Percentiles rank a stretch among this genome's conserved stretches.
These are phyloP conservation scores for Tribolium madens DNA, from an alignment of 1,140 invertebrate species.

Conservation along the genomic window DNA sequence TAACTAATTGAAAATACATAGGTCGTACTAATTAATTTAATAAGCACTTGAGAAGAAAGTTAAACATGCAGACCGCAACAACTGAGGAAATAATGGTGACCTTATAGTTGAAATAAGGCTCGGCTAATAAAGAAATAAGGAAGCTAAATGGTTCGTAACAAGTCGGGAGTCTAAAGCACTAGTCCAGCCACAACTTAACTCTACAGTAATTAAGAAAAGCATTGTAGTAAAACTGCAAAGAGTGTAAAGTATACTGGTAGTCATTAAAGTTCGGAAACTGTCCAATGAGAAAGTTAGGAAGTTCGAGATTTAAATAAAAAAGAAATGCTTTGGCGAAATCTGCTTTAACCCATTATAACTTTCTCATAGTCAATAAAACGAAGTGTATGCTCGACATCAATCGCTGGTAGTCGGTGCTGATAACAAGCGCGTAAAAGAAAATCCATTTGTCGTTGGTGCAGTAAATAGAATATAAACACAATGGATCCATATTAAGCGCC, in stretches of 20 bases:
- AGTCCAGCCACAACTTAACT: background rate
- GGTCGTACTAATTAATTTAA: constrained; percentile 7
- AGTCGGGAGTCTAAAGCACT: background rate
- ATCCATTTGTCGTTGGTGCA: constrained; percentile 33
- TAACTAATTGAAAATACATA: constrained; percentile 23
- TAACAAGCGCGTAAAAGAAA: constrained; percentile 36
- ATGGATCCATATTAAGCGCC: constrained; percentile 35
- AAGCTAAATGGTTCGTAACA: background rate
- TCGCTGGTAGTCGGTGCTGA: constrained; percentile 10
- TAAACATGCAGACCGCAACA: background rate
- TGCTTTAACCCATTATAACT: background rate
- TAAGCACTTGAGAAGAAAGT: background rate
- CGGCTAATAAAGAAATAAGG: too few relatives aligned
- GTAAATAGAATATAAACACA: constrained; percentile 39
- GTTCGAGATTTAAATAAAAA: background rate
- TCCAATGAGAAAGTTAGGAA: background rate
- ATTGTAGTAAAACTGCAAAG: background rate
- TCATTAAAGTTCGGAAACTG: background rate
- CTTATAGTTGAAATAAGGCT: too few relatives aligned
- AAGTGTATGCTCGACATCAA: background rate
- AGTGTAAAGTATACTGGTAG: background rate
- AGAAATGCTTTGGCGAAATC: background rate
- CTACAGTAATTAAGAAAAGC: background rate
- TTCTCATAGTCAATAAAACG: background rate
- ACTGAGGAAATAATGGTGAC: background rate